A percentile compares a stretch with the other conserved stretches of the same genome.
phyloP scores from a whole-genome alignment of 2,113 vertebrate species.

The Arenaria interpres region DNA sequence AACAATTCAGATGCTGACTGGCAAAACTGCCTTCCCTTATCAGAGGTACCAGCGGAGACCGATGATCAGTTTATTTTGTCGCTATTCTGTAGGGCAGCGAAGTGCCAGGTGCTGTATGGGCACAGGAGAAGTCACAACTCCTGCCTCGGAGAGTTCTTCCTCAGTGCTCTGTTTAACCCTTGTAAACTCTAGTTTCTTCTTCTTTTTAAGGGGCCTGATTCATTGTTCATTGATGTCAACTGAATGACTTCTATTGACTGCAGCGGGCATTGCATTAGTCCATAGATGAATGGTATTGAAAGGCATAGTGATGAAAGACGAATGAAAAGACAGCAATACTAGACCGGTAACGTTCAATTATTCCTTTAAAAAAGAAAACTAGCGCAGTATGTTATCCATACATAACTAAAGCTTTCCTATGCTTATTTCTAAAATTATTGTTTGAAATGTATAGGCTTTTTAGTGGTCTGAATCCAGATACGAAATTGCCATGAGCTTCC shows the following conservation, averaged over 20 bases:
- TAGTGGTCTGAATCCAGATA: neutral
- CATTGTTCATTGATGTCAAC: slow-evolving; percentile 53
- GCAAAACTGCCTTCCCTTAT: neutral
- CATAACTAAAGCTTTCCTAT: neutral
- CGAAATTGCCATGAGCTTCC: neutral
- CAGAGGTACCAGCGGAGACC: neutral
- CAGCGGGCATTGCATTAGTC: slow-evolving; percentile 43
- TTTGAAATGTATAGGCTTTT: neutral
- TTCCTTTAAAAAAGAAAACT: neutral
- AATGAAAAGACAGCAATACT: slow-evolving; percentile 28
- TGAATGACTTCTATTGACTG: slow-evolving; percentile 66
- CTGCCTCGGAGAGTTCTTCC: neutral
- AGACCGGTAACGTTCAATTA: slow-evolving; percentile 4
- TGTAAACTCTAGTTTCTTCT: slow-evolving; percentile 37
- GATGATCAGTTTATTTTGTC: neutral
- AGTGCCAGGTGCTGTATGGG: neutral
- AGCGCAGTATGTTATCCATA: neutral
- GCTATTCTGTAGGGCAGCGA: neutral
- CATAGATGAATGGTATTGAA: slow-evolving; percentile 59
- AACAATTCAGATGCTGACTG: neutral
- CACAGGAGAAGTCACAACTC: neutral
- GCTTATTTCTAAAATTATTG: neutral
- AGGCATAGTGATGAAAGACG: slow-evolving; percentile 50
- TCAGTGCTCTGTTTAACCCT: slow-evolving; percentile 40
- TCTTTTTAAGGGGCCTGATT: slow-evolving; percentile 44